Base-by-base conservation (phyloP, 2,797 vertebrate genomes). In the Halcyon leucocephala region DNA sequence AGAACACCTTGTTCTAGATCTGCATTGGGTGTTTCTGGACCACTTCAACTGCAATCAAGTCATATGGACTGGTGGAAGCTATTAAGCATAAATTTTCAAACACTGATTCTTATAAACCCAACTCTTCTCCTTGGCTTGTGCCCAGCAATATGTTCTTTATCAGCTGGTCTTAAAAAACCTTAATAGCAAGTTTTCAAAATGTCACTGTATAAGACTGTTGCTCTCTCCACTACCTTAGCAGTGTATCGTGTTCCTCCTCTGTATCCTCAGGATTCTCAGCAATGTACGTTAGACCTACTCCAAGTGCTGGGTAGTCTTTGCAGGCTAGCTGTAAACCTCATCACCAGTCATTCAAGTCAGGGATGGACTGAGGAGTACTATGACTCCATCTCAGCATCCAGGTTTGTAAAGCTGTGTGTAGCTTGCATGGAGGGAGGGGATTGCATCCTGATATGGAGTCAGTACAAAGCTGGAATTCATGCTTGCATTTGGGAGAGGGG, bases 101-200 rank as follows among this genome's bases (percentile, higher is more conserved):
- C 95, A 86, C 74, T 92, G n/a, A 69, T 96, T 96, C 85, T 94
- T 91, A 83, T 86, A 95, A 96, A 95, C 35, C 15, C 42, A 85
- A 24, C 51, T 90, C 57, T 90, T 95, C 86, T 39, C 16, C 87
- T 97, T 91, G 79, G 29, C 58, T 78, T 94, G 33, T 52, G 82
- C 70, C 76, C 88, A 96, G 85, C n/a, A 79, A 46, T 85, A 82
- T 91, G 90, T 95, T 90, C 29, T 77, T 71, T 77, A 66, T 39
- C 24, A 77, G 19, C 39, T 48, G 4, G 37, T 5, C 33, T 86
- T 79, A 3, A 42, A 72, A 72, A 24, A 0, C 58, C 24, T 62
- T 80, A 70, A 54, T 12, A 72, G 48, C 1, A 8, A 87, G 12
- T 70, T 87, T 89, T 72, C 46, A 65, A 41, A 48, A 64, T 41